Evolutionary conservation across 1,140 invertebrate species (phyloP), one percentile per base, ranked within the genome.

Genomic region (Cotesia chilonis): DNA sequence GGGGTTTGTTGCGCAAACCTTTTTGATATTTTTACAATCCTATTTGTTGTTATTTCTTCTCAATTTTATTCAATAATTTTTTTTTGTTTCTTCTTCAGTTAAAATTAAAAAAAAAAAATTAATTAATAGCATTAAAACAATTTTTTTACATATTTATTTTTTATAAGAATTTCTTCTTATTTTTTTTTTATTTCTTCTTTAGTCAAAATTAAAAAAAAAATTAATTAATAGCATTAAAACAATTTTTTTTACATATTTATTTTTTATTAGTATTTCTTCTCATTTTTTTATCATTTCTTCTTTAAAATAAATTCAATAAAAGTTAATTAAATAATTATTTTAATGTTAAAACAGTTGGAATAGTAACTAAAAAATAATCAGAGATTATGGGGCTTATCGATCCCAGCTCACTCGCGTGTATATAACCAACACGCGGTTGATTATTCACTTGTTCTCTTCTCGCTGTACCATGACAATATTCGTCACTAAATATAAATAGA

Each of bases 401-500:
- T 35, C 20, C 35, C 66, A 35, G 35, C 10, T 68, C 28, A 20
- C n/a, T 38, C 12, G 47, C 12, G 47, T 55, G 41, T 51, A 12
- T 28, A 20, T 20, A 68, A 68, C 64, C 17, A 59, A 55, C 28
- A 37, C 36, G 66, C 28, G 47, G 52, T 28, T 36, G 66, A 68
- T 68, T 52, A 54, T 51, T 68, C 51, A 37, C 47, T 68, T 55
- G 14, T 55, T 55, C 52, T 68, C 47, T 55, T 68, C 47, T 55
- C 66, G 36, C 38, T 10, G 14, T 28, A 28, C 41, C 41, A 47
- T 47, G 41, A 47, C 41, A 47, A 47, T 47, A 47, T 47, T 47
- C 6, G 41, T 47, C 41, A 68, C 66, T 68, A 54, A 55, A 68
- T 54, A 68, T 68, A 68, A 68, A 37, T 47, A 47, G 41, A 6